Conservation (phyloP, 2,888 invertebrate species). For the Scaeva pyrastri region DNA sequence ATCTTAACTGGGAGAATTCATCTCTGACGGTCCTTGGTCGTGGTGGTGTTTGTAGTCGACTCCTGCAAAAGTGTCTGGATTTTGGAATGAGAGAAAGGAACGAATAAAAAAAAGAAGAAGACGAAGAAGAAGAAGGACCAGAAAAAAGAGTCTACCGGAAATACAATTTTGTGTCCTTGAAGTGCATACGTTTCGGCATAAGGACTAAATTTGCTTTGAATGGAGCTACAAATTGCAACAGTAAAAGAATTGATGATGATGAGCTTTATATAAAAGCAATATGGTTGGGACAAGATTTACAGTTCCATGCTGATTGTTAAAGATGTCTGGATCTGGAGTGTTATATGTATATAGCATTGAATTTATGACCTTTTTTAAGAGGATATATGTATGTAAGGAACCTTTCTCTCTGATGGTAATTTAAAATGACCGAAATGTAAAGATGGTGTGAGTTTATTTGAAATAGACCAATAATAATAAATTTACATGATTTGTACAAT, state of each 20-base stretch:
- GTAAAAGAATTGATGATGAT: constrained; percentile 78
- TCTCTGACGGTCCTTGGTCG: background rate
- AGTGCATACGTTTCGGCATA: constrained; percentile 71
- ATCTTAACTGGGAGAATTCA: constrained; percentile 53
- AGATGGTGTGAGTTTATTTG: too few species aligned
- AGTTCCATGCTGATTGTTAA: background rate
- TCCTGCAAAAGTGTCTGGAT: constrained; percentile 32
- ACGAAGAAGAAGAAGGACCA: background rate
- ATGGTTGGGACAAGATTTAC: background rate
- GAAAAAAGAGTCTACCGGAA: constrained; percentile 13
- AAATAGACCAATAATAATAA: too few species aligned
- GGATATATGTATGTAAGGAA: too few species aligned
- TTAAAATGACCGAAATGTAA: too few species aligned
- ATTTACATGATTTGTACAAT: too few species aligned
- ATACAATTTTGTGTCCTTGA: constrained; percentile 40
- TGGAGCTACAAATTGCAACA: constrained; percentile 78
- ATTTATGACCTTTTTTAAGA: background rate
- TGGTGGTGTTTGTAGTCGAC: background rate
- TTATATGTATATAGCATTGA: too few species aligned
- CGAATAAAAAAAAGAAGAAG: background rate
- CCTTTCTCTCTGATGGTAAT: too few species aligned
- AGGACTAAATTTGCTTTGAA: constrained; percentile 78
- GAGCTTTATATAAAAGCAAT: constrained; percentile 41
- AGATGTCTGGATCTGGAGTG: background rate
- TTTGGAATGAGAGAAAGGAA: constrained; percentile 7